Conservation (phyloP, 2,888 invertebrate genomes). For the Athalia circularis region DNA sequence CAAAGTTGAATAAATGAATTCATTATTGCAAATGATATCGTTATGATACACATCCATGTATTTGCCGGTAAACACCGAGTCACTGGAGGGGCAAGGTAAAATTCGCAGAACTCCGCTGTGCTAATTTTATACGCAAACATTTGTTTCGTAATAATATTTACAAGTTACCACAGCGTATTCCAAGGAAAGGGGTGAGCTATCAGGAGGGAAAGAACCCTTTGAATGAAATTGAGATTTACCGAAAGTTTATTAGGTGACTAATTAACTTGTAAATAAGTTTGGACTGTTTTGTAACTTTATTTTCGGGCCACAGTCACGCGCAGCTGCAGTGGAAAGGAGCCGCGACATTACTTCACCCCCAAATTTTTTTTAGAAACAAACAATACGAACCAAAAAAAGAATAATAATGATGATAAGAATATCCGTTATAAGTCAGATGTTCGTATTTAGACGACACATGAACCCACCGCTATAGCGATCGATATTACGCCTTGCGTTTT, state of each 20-base stretch:
- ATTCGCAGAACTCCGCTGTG: neutral
- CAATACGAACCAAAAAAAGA: too few relatives aligned
- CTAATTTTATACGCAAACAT: neutral
- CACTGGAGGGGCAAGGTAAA: neutral
- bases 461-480: too few relatives aligned
- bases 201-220: neutral
- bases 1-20: too few relatives aligned
- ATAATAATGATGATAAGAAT: too few relatives aligned
- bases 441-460: too few relatives aligned
- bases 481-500: too few relatives aligned
- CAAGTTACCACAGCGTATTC: neutral
- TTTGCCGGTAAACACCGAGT: too few relatives aligned
- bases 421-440: too few relatives aligned
- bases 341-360: too few relatives aligned
- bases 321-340: neutral
- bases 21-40: too few relatives aligned
- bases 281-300: neutral
- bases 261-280: constrained; percentile 17
- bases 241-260: neutral
- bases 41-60: too few relatives aligned
- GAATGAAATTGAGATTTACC: neutral
- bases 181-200: neutral
- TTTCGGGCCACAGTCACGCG: neutral
- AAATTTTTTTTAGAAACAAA: too few relatives aligned
- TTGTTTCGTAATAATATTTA: neutral